Evolutionary conservation across 2,888 invertebrate species (phyloP).

Genomic region (Steinernema hermaphroditum): DNA sequence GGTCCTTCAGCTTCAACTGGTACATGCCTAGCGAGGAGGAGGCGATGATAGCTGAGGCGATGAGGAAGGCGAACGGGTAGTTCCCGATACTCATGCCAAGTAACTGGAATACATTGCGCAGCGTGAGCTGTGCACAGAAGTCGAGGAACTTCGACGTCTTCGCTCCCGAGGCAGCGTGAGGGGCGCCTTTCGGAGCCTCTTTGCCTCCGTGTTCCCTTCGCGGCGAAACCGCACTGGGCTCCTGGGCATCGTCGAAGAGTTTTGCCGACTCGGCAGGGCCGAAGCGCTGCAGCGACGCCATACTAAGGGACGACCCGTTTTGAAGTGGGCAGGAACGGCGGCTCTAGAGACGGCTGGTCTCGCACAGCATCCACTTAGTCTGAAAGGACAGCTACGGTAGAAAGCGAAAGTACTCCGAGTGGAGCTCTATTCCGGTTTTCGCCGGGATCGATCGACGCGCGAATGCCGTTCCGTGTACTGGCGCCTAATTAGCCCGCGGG

Average conservation of each 20-base stretch:
- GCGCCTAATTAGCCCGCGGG: conserved; percentile 4
- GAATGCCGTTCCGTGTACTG: not conserved
- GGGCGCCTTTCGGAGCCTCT: not conserved
- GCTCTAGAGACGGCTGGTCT: not conserved
- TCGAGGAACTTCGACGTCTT: conserved; percentile 20
- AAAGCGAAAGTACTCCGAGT: too few species aligned
- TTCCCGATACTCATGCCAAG: conserved; percentile 35
- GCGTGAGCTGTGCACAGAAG: conserved; percentile 16
- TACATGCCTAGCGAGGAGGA: conserved; percentile 32
- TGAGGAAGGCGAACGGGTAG: conserved; percentile 46
- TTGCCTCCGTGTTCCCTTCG: not conserved
- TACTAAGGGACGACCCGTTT: conserved; percentile 24
- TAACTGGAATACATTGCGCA: conserved; percentile 12
- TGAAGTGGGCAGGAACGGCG: not conserved
- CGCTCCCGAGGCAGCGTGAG: not conserved
- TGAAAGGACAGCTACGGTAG: not conserved
- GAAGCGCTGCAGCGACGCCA: not conserved
- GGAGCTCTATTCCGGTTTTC: conserved; percentile 27
- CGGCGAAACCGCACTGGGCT: not conserved
- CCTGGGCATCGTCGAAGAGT: conserved; percentile 1
- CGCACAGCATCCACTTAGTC: conserved; percentile 4
- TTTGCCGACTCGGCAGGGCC: conserved; percentile 15
- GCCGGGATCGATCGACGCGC: not conserved
- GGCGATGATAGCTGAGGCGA: conserved; percentile 46
- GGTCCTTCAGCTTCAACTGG: conserved; percentile 42